These are phyloP conservation scores for Carettochelys insculpta DNA, from an alignment of 2,113 vertebrate genomes.

Conservation along the genomic window DNA sequence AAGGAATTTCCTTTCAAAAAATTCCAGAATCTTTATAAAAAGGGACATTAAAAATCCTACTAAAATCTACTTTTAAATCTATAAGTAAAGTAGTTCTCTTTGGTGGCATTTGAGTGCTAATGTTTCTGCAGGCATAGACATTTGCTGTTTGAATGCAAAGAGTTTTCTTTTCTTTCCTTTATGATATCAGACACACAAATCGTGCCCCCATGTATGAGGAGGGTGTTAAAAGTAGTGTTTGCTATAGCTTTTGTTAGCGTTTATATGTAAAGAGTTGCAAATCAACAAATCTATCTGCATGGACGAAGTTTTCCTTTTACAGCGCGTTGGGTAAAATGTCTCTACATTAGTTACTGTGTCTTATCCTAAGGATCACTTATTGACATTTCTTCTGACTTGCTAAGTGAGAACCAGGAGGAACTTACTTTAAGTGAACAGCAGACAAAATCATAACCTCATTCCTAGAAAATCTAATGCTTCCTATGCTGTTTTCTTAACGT, in stretches of 20 bases:
- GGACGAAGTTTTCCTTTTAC: conserved; percentile 29
- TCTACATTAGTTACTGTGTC: neutral
- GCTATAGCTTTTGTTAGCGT: neutral
- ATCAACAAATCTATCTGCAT: neutral
- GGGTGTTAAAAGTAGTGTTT: conserved; percentile 14
- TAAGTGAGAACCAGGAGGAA: neutral
- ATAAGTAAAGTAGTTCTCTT: neutral
- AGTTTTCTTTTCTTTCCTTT: accelerated
- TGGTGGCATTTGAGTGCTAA: neutral
- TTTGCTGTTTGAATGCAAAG: neutral
- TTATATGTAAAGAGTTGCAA: neutral
- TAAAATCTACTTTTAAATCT: neutral
- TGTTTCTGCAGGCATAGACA: neutral
- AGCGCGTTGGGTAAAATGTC: neutral
- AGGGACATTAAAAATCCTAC: neutral
- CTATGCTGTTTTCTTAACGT: neutral
- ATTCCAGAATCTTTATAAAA: conserved; percentile 2
- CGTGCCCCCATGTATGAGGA: neutral
- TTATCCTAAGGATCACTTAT: neutral
- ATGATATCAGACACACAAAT: neutral
- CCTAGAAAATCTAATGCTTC: neutral
- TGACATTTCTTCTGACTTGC: neutral
- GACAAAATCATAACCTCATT: neutral
- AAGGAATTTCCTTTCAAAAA: neutral
- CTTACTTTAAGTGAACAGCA: neutral